phyloP scores from a whole-genome alignment of 2,113 vertebrate genomes.

The Athene cunicularia region DNA sequence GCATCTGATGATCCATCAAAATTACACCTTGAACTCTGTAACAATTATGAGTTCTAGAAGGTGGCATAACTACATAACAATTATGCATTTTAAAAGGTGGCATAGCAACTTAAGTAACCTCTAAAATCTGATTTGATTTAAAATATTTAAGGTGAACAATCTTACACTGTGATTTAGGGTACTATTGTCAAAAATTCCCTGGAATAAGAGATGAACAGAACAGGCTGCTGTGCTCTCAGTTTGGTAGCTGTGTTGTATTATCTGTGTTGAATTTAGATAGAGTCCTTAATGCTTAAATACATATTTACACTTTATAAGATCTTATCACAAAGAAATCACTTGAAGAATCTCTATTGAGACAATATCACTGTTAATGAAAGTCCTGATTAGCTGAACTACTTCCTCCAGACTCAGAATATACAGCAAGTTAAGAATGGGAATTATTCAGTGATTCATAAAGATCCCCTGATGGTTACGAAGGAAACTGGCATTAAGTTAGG shows the following conservation, averaged over 20 bases:
- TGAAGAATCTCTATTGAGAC: not conserved
- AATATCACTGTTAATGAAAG: not conserved
- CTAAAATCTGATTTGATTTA: not conserved
- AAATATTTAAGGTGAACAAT: not conserved
- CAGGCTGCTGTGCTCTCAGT: rapidly evolving
- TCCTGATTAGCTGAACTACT: not conserved
- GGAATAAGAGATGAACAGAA: not conserved
- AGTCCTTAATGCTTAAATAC: not conserved
- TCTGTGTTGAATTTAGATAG: not conserved
- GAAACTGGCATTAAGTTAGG: not conserved
- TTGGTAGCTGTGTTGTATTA: not conserved
- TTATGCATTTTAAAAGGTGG: not conserved
- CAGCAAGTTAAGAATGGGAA: not conserved
- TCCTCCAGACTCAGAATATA: not conserved
- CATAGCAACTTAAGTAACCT: not conserved
- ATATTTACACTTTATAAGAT: not conserved
- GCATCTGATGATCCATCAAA: not conserved
- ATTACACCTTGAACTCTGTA: not conserved
- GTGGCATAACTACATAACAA: not conserved
- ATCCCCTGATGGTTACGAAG: not conserved
- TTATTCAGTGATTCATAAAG: not conserved
- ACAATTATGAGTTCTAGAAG: not conserved
- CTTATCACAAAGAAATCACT: not conserved
- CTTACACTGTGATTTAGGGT: not conserved
- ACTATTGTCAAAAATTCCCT: not conserved